Conservation (phyloP, 2,113 vertebrate species). For the Struthio camelus region DNA sequence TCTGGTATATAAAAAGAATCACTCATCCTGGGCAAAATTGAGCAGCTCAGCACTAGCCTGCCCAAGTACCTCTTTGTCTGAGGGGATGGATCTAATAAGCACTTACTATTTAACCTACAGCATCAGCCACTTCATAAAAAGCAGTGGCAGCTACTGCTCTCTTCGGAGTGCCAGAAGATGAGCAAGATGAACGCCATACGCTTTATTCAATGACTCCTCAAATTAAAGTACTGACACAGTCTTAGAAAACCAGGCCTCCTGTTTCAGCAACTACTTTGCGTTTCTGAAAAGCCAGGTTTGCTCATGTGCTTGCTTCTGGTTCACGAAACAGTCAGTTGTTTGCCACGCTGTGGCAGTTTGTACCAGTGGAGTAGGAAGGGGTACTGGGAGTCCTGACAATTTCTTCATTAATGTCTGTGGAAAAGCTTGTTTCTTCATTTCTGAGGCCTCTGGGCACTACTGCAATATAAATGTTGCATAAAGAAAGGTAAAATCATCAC, state of each 20-base stretch:
- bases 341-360: neutral
- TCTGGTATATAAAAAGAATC: neutral
- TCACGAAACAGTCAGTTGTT: neutral
- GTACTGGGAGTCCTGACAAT: neutral
- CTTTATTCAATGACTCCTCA: neutral
- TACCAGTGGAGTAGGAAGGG: neutral
- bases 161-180: neutral
- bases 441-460: neutral
- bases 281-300: neutral
- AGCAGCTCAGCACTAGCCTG: neutral
- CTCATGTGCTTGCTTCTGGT: neutral
- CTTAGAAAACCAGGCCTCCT: neutral
- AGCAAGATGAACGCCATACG: neutral
- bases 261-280: neutral
- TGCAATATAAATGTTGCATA: neutral
- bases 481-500: neutral
- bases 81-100: neutral
- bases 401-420: neutral
- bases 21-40: neutral
- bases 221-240: neutral
- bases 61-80: neutral
- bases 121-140: neutral
- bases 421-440: neutral
- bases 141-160: neutral
- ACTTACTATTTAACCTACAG: neutral